Evolutionary conservation across 2,888 invertebrate genomes (phyloP).

Genomic region (Perdita meconis): DNA sequence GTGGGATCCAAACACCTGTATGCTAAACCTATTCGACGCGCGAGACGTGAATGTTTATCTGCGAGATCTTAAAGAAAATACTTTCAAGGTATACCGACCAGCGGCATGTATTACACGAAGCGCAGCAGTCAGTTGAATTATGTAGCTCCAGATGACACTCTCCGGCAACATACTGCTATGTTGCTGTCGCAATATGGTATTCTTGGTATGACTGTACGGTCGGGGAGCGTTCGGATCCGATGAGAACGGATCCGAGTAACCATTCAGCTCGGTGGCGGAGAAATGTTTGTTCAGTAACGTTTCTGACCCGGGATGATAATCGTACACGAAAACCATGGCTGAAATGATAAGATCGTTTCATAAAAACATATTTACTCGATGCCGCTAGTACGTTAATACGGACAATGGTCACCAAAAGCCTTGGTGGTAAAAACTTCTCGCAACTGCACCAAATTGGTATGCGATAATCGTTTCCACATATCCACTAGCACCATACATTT

Average conservation of each 20-base stretch:
- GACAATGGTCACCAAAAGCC: conserved; percentile 98
- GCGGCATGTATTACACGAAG: conserved; percentile 94
- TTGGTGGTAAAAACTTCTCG: conserved; percentile 97
- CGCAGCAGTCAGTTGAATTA: conserved; percentile 97
- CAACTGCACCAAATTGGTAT: conserved; percentile 97
- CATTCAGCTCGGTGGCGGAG: conserved; percentile 87
- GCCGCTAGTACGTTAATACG: conserved; percentile 81
- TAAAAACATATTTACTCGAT: conserved; percentile 17
- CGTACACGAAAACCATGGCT: conserved; percentile 98
- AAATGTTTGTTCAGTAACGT: conserved; percentile 95
- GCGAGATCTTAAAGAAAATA: not conserved
- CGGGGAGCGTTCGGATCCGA: conserved; percentile 92
- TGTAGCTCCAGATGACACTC: conserved; percentile 96
- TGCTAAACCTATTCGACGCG: conserved; percentile 86
- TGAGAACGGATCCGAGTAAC: conserved; percentile 92
- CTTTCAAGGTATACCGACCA: conserved; percentile 68
- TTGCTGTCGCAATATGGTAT: conserved; percentile 91
- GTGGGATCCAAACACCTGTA: conserved; percentile 95
- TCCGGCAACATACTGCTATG: conserved; percentile 93
- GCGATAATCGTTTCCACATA: conserved; percentile 97
- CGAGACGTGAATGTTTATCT: not conserved
- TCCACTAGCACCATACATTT: conserved; percentile 95
- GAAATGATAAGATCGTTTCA: conserved; percentile 76
- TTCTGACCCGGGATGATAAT: conserved; percentile 96
- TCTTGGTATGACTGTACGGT: conserved; percentile 93